These are phyloP conservation scores for Dysmachus trigonus DNA, from an alignment of 2,888 invertebrate genomes.

Conservation along the genomic window DNA sequence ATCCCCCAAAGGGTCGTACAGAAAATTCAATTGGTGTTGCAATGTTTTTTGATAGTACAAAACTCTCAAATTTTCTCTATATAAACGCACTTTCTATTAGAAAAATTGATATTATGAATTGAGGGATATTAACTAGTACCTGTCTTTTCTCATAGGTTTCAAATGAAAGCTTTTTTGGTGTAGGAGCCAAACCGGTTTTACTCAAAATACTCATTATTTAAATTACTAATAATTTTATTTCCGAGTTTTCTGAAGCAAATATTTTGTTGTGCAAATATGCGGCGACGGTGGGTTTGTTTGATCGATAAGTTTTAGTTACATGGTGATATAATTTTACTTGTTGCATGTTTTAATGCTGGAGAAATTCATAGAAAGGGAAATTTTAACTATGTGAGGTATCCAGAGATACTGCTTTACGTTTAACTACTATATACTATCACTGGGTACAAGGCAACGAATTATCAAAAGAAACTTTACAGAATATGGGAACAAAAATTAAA, in stretches of 20 bases:
- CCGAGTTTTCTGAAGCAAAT: background rate
- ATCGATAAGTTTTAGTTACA: background rate
- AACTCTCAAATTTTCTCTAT: background rate
- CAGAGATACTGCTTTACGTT: too few relatives aligned
- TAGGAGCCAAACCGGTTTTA: constrained; percentile 73
- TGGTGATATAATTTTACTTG: background rate
- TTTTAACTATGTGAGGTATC: too few relatives aligned
- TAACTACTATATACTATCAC: too few relatives aligned
- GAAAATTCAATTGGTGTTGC: constrained; percentile 77
- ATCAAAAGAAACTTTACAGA: too few relatives aligned
- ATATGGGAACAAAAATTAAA: too few relatives aligned
- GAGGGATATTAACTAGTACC: constrained; percentile 51
- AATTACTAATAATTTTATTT: background rate
- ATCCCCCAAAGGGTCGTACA: constrained; percentile 80
- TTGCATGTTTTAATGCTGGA: background rate
- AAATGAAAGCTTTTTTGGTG: constrained; percentile 64
- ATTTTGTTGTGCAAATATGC: background rate
- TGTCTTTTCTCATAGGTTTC: background rate
- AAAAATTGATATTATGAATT: background rate
- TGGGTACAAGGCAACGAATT: too few relatives aligned
- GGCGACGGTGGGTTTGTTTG: background rate
- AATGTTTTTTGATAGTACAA: constrained; percentile 62
- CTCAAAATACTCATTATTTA: constrained; percentile 69
- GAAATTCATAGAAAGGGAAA: too few relatives aligned
- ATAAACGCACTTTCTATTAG: background rate